A percentile compares a stretch with the other conserved stretches of the same genome.
phyloP scores from a whole-genome alignment of 2,888 invertebrate species.

The Ceramica pisi region DNA sequence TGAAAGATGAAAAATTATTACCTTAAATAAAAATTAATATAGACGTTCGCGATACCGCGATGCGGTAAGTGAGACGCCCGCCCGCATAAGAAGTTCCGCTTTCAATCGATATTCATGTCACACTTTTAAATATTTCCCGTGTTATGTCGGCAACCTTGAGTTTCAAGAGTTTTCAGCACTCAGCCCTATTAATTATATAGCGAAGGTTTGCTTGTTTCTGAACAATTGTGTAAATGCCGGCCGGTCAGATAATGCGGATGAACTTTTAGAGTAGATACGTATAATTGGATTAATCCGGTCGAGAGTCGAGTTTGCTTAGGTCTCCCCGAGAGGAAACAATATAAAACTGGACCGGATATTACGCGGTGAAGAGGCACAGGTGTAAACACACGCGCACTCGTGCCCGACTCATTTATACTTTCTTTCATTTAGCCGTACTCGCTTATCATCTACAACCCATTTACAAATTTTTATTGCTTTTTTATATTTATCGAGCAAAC shows the following conservation, averaged over 20 bases:
- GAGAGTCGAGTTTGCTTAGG: conserved; percentile 85
- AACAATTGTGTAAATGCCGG: conserved; percentile 64
- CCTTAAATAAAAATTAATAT: conserved; percentile 51
- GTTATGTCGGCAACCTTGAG: conserved; percentile 32
- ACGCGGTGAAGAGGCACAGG: conserved; percentile 85
- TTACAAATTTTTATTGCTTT: conserved; percentile 67
- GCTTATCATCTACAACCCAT: conserved; percentile 67
- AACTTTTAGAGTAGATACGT: conserved; percentile 77
- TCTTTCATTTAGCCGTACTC: conserved; percentile 79
- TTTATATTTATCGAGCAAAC: conserved; percentile 66
- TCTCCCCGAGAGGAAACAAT: conserved; percentile 83
- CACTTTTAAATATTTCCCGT: conserved; percentile 67
- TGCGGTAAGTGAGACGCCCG: conserved; percentile 55
- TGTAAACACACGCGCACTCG: conserved; percentile 81
- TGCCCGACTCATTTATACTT: conserved; percentile 79
- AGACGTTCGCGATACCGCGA: conserved; percentile 42
- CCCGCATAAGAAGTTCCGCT: conserved; percentile 56
- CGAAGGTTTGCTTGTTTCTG: conserved; percentile 43
- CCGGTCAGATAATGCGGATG: conserved; percentile 73
- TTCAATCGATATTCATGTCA: conserved; percentile 68
- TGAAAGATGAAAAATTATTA: conserved; percentile 12
- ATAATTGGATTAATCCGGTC: conserved; percentile 86
- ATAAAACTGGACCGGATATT: conserved; percentile 89
- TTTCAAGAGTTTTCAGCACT: conserved; percentile 46
- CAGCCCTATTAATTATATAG: conserved; percentile 18